A percentile compares a stretch with the other conserved stretches of the same genome.
These are phyloP conservation scores for Atlantisia rogersi DNA, from an alignment of 2,113 vertebrate genomes.

Conservation along the genomic window DNA sequence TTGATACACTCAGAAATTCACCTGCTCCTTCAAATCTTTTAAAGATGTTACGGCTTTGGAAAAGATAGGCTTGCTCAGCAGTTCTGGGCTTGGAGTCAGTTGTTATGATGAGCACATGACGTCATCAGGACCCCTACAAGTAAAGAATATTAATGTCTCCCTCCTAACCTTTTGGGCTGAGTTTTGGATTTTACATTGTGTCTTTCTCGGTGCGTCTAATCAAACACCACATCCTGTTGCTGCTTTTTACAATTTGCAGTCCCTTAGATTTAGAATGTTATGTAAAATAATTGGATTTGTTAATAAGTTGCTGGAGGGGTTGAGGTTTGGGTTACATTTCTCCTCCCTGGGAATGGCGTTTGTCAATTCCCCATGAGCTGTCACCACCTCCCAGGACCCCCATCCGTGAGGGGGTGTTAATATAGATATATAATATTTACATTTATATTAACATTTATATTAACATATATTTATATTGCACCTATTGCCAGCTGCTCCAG, in stretches of 20 bases:
- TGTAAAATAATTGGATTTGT: neutral
- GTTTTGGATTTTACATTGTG: neutral
- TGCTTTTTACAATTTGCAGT: neutral
- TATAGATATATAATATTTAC: too few relatives aligned
- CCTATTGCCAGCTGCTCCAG: too few relatives aligned
- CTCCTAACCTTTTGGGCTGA: neutral
- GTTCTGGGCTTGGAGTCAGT: neutral
- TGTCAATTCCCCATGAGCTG: slow-evolving; percentile 51
- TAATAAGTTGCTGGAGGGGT: slow-evolving; percentile 28
- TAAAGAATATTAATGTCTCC: neutral
- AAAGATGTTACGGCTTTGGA: neutral
- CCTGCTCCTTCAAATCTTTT: neutral
- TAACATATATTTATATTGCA: too few relatives aligned
- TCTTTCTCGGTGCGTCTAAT: neutral
- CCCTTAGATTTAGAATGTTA: neutral
- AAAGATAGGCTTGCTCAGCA: neutral
- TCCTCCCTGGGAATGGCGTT: slow-evolving; percentile 44
- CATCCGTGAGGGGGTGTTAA: too few relatives aligned
- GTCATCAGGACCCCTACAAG: neutral
- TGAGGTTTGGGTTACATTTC: slow-evolving; percentile 49
- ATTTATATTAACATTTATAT: too few relatives aligned
- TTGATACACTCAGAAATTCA: neutral
- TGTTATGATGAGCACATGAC: rapidly evolving
- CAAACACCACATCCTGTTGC: neutral
- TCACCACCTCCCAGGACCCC: neutral